Evolutionary conservation across 2,797 vertebrate species (phyloP).

Genomic region (Pseudochirops corinnae): DNA sequence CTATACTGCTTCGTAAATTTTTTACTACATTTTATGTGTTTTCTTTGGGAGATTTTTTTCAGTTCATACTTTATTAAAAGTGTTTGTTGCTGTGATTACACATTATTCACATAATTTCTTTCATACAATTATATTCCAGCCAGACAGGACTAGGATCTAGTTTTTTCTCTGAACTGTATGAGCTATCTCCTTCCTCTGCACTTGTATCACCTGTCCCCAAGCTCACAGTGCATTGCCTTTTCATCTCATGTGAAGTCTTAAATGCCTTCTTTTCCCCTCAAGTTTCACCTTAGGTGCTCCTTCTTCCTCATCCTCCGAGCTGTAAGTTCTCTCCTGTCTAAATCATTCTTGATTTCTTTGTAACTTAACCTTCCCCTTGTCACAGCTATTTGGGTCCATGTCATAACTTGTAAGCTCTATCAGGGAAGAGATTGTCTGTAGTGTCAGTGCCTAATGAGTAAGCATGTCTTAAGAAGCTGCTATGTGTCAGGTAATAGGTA

Average conservation of each 20-base stretch:
- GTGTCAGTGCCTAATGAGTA: not conserved
- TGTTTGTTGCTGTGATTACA: not conserved
- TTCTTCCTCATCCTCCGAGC: not conserved
- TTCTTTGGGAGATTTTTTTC: not conserved
- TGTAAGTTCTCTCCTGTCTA: not conserved
- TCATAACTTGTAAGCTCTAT: not conserved
- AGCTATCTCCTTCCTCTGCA: not conserved
- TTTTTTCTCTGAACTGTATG: not conserved
- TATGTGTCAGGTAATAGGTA: not conserved
- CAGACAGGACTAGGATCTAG: not conserved
- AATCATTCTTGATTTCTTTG: not conserved
- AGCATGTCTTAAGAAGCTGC: not conserved
- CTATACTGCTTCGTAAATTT: no score
- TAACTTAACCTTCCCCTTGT: not conserved
- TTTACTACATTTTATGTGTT: not conserved
- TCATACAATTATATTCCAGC: not conserved
- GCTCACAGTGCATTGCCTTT: not conserved
- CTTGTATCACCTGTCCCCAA: not conserved
- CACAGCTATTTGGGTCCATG: not conserved
- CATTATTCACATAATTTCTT: not conserved
- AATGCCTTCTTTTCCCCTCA: not conserved
- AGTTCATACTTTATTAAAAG: not conserved
- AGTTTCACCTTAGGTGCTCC: not conserved
- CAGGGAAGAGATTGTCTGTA: not conserved
- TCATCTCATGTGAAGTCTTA: not conserved